Conservation (phyloP, 2,888 invertebrate genomes). For the Blastobasis lacticolella region DNA sequence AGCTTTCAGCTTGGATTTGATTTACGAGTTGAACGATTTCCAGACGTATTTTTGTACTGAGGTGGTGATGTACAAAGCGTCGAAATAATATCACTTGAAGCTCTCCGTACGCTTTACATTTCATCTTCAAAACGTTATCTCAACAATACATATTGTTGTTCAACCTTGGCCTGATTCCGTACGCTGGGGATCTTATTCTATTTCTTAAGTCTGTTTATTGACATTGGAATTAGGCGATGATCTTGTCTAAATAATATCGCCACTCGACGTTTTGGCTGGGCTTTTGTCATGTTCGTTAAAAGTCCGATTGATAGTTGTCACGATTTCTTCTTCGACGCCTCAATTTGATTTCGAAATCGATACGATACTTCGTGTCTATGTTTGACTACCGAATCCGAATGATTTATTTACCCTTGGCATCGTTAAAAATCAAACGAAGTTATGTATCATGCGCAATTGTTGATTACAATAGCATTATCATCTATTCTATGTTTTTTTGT, state of each 20-base stretch:
- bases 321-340: conserved; percentile 35
- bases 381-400: conserved; percentile 28
- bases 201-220: conserved; percentile 49
- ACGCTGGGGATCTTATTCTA: conserved; percentile 25
- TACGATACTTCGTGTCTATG: conserved; percentile 21
- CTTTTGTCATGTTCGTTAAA: conserved; percentile 49
- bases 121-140: conserved; percentile 42
- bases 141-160: conserved; percentile 51
- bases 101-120: conserved; percentile 28
- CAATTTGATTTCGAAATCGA: conserved; percentile 34
- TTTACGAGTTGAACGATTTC: conserved; percentile 4
- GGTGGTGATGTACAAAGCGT: conserved; percentile 8
- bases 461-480: neutral
- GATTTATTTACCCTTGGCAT: conserved; percentile 30
- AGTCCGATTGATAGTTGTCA: conserved; percentile 38
- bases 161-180: conserved; percentile 50
- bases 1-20: conserved; percentile 25
- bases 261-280: conserved; percentile 35
- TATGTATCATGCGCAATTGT: conserved; percentile 6
- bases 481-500: neutral
- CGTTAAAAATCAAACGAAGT: conserved; percentile 15
- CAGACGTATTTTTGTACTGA: conserved; percentile 7
- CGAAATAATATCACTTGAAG: conserved; percentile 15
- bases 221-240: conserved; percentile 36
- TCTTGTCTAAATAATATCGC: conserved; percentile 36